Evolutionary conservation across 2,888 invertebrate genomes (phyloP), one percentile per base, ranked within the genome.

Genomic region (Sepioteuthis lessoniana): DNA sequence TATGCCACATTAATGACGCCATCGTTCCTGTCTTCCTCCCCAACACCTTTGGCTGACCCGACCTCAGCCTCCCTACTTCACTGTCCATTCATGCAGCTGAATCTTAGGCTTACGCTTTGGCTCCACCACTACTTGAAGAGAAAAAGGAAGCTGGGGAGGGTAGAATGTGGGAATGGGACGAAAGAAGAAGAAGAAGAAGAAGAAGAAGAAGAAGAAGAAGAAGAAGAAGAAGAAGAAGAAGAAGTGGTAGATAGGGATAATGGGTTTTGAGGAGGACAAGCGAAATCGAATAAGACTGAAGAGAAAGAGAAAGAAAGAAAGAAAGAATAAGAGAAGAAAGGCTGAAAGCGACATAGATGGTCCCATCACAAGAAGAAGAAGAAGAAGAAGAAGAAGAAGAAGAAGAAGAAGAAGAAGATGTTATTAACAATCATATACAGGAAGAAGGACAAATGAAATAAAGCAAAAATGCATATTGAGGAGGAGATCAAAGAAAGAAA

Each of bases 1-100:
- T 76, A 76, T 76, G 76, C 76, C 76, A 76, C 76, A 76, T 76
- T 76, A 76, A 76, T 76, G 76, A 76, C 76, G 76, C 76, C 76
- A 76, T n/a, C 16, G 76, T 76, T 35, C n/a, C 76, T 76, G 76
- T 76, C 76, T 16, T 35, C 35, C 21, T 21, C 76, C 76, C 76
- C 35, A 35, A 3, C n/a, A n/a, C n/a, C 35, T 76, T n/a, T 76
- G n/a, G 4, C 76, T 76, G 76, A n/a, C 76, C 76, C n/a, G 76
- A 76, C 35, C n/a, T 76, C 76, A 19, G n/a, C 35, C 76, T 76
- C n/a, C 76, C n/a, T 76, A 76, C 76, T 76, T 76, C n/a, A 76
- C 76, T 76, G 76, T 10, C n/a, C 76, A 76, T 76, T 76, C 76
- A 35, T n/a, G n/a, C 76, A 76, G 76, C 35, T 76, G 76, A 76